Conservation (phyloP, 2,113 vertebrate genomes). For the Galeopterus variegatus region DNA sequence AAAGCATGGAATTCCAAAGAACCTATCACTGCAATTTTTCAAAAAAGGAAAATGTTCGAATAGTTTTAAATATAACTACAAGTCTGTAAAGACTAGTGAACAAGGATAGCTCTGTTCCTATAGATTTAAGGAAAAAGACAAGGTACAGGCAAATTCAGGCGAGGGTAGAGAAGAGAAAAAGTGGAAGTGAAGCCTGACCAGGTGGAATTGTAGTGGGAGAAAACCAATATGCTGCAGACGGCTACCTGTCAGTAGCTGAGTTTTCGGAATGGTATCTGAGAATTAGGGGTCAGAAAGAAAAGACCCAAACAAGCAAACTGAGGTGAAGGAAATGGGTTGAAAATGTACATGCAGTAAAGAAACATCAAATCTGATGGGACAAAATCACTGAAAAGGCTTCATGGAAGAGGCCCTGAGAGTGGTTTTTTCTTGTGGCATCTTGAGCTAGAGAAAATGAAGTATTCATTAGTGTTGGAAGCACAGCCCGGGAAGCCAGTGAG, state of each 20-base stretch:
- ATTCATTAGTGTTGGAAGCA: not conserved
- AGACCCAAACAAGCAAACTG: not conserved
- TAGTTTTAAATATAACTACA: not conserved
- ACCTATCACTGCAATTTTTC: not conserved
- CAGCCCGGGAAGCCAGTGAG: not conserved
- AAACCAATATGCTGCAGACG: not conserved
- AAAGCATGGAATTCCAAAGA: conserved; percentile 18
- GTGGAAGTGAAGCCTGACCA: not conserved
- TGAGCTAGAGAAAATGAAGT: conserved; percentile 50
- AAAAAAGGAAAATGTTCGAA: not conserved
- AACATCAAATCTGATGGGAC: not conserved
- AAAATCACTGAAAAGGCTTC: not conserved
- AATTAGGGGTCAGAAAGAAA: conserved; percentile 27
- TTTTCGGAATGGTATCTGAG: not conserved
- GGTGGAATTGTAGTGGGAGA: not conserved
- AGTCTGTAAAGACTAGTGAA: not conserved
- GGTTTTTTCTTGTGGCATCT: not conserved
- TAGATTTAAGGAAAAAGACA: not conserved
- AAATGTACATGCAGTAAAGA: not conserved
- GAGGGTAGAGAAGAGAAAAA: not conserved
- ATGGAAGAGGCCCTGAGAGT: conserved; percentile 9
- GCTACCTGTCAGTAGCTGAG: not conserved
- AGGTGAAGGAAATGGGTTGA: not conserved
- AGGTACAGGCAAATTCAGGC: not conserved
- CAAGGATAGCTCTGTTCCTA: not conserved